Base-by-base conservation (phyloP, 1,140 invertebrate genomes). In the Aphaenogaster ashmeadi region DNA sequence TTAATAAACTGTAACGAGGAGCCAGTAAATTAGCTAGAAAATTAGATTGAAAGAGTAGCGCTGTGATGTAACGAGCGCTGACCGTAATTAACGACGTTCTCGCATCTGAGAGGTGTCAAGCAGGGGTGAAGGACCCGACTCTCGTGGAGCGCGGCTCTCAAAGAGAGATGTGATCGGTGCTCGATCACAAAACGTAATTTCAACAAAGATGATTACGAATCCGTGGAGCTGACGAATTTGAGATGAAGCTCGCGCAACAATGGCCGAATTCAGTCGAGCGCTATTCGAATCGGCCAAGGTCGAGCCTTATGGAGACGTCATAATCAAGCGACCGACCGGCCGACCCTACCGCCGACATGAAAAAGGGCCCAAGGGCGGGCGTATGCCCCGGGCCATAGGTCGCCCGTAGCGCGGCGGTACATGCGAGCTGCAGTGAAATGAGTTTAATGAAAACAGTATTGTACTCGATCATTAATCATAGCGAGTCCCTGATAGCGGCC, bases 381-480 rank as follows among this genome's bases (percentile, higher is more conserved):
- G 84, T 93, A 91, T 90, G 87, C 86, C 77, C 87, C 71, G 66
- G 88, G 80, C 80, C 85, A 89, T 85, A 90, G 92, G 60, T 93
- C 89, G 90, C 91, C 85, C 90, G 92, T 94, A 92, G 90, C 87
- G 89, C 83, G 77, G 89, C 90, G 81, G 56, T 88, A 90, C 81
- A 83, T 84, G 87, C 86, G 87, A 83, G 86, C 91, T 91, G 93
- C 90, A 94, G 91, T 94, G 94, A 95, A 95, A 95, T 95, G 94
- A 95, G 93, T 95, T 95, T 95, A 95, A 95, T 95, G 94, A 95
- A 95, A 95, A 95, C 94, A 94, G 93, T 93, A 95, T 95, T 95
- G 94, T 95, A 93, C 89, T 89, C 41, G 91, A 94, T 92, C 95
- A 95, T 95, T 95, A 95, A 95, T 95, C 95, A 95, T 94, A 93